Conservation (phyloP, 2,113 vertebrate species). For the Strix aluco region DNA sequence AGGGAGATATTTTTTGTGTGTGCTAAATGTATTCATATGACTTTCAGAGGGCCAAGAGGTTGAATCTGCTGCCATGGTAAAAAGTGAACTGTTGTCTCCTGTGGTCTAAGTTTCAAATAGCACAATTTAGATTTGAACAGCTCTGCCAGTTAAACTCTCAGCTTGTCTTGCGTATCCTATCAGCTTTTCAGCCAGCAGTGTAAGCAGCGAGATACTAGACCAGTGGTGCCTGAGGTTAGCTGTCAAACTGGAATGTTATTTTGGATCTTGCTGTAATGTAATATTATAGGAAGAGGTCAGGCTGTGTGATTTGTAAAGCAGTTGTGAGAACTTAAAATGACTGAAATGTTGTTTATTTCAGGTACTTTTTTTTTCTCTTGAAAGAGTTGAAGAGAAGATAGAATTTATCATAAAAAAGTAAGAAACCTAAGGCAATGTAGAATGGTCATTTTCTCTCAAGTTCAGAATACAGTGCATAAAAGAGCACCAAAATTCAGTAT, state of each 20-base stretch:
- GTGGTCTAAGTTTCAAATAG: conserved; percentile 71
- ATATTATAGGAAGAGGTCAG: conserved; percentile 68
- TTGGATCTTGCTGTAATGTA: conserved; percentile 77
- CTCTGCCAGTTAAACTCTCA: conserved; percentile 62
- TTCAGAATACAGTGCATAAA: background rate
- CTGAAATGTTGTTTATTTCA: conserved; percentile 15
- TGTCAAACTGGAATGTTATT: conserved; percentile 78
- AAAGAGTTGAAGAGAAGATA: background rate
- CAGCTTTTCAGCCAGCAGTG: conserved; percentile 42
- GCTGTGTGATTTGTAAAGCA: conserved; percentile 76
- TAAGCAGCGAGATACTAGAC: conserved; percentile 42
- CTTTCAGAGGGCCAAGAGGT: conserved; percentile 81
- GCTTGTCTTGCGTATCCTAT: conserved; percentile 60
- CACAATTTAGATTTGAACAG: conserved; percentile 57
- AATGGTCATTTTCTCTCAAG: background rate
- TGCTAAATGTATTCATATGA: conserved; percentile 83
- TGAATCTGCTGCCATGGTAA: conserved; percentile 82
- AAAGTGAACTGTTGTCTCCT: conserved; percentile 81
- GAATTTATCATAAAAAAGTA: background rate
- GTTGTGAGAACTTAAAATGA: conserved; percentile 40
- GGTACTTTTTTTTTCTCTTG: background rate
- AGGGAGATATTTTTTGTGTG: conserved; percentile 73
- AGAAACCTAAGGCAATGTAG: background rate
- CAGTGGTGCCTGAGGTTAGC: conserved; percentile 74
- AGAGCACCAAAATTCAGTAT: background rate